These are phyloP conservation scores for Brachyrhaphis roseni DNA, from an alignment of 2,797 vertebrate species.

Conservation along the genomic window DNA sequence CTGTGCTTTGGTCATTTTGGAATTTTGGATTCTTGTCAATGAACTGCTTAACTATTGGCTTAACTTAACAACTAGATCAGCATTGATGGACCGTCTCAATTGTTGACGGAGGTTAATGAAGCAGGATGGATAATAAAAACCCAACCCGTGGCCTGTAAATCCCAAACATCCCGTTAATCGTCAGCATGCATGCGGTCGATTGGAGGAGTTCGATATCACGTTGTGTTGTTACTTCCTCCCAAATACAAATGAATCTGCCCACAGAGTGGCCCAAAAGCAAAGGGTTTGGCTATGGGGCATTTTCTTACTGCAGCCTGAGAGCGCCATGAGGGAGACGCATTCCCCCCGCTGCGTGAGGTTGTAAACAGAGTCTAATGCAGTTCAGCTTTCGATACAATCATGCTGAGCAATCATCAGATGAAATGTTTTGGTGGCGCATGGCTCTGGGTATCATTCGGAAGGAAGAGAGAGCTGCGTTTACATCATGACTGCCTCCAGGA, in stretches of 20 bases:
- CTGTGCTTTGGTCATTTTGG: neutral
- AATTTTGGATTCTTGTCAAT: neutral
- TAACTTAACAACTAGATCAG: neutral
- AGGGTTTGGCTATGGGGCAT: constrained; percentile 21
- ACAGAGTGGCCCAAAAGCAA: constrained; percentile 16
- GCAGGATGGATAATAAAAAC: constrained; percentile 41
- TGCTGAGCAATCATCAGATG: constrained; percentile 37
- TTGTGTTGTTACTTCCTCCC: constrained; percentile 32
- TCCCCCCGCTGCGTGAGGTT: constrained; percentile 13
- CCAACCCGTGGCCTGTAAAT: constrained; percentile 34
- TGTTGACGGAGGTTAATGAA: constrained; percentile 16
- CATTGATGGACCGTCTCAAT: neutral
- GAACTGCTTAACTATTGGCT: neutral
- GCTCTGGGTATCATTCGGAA: constrained; percentile 19
- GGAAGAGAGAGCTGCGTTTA: constrained; percentile 19
- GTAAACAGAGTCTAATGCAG: constrained; percentile 42
- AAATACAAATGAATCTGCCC: constrained; percentile 32
- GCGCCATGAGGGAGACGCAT: constrained; percentile 19
- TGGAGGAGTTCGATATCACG: constrained; percentile 30
- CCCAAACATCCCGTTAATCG: constrained; percentile 38
- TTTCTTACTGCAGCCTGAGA: constrained; percentile 23
- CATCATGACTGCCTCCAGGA: constrained; percentile 27
- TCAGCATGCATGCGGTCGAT: constrained; percentile 42
- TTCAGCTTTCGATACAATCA: constrained; percentile 32
- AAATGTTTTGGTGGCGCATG: constrained; percentile 10